Evolutionary conservation across 2,888 invertebrate genomes (phyloP).

Genomic region (Coenonympha arcania): DNA sequence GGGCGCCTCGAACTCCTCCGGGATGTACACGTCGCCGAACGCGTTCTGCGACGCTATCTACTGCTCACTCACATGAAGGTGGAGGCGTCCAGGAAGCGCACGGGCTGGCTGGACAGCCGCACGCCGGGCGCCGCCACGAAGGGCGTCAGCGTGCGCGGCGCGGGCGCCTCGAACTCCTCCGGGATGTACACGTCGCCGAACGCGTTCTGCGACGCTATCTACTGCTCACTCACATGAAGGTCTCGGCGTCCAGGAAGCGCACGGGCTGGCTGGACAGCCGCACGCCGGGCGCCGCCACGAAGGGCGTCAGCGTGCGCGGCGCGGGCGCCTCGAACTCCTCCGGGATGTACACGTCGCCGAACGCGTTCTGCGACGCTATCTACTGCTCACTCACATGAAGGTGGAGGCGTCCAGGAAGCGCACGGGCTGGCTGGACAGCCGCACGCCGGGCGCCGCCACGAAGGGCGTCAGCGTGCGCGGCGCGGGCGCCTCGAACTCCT

Average conservation of each 20-base stretch:
- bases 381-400: conserved; percentile 57
- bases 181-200: conserved; percentile 93
- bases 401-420: conserved; percentile 87
- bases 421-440: conserved; percentile 80
- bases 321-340: conserved; percentile 92
- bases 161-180: conserved; percentile 91
- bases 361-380: conserved; percentile 83
- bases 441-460: conserved; percentile 41
- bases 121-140: conserved; percentile 42
- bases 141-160: conserved; percentile 72
- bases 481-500: conserved; percentile 90
- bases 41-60: conserved; percentile 81
- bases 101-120: conserved; percentile 77
- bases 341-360: conserved; percentile 91
- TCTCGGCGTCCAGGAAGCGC: conserved; percentile 85
- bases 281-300: conserved; percentile 42
- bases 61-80: conserved; percentile 72
- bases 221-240: conserved; percentile 66
- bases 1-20: conserved; percentile 92
- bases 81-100: conserved; percentile 86
- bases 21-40: conserved; percentile 91
- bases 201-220: conserved; percentile 81
- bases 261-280: conserved; percentile 80
- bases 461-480: conserved; percentile 70
- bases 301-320: conserved; percentile 69